Conservation (phyloP, 2,113 vertebrate genomes). For the Oenanthe oenanthe region DNA sequence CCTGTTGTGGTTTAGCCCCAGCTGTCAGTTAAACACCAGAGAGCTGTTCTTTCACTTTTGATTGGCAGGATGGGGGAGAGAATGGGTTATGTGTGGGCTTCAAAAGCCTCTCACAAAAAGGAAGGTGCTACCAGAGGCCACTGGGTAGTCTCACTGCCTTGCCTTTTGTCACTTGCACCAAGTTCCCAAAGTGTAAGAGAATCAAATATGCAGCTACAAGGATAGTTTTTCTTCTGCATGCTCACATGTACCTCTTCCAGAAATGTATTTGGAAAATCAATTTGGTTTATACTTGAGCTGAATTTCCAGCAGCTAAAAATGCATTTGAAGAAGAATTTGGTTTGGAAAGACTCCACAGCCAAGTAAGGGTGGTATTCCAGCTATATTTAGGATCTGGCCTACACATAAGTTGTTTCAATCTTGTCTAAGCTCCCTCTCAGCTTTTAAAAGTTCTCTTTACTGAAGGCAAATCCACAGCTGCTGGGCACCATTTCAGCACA, state of each 20-base stretch:
- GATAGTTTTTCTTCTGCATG: background rate
- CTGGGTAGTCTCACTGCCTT: background rate
- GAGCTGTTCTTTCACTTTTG: background rate
- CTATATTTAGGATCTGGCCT: background rate
- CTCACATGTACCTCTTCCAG: background rate
- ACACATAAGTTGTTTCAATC: background rate
- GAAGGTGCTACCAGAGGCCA: background rate
- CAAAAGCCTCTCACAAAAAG: background rate
- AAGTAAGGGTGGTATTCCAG: background rate
- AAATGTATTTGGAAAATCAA: background rate
- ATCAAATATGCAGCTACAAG: background rate
- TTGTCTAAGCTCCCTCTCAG: background rate
- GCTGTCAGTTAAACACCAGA: background rate
- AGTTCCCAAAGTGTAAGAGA: background rate
- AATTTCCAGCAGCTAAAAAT: conserved; percentile 1
- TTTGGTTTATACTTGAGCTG: background rate
- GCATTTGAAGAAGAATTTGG: background rate
- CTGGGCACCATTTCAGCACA: rapidly evolving
- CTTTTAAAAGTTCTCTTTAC: background rate
- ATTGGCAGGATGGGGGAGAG: background rate
- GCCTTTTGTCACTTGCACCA: background rate
- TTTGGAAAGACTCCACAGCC: background rate
- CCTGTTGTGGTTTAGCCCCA: background rate
- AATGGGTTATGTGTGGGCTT: background rate
- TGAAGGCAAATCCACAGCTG: background rate